Base-by-base conservation (phyloP, 2,113 vertebrate species). In the Uropsilus gracilis region DNA sequence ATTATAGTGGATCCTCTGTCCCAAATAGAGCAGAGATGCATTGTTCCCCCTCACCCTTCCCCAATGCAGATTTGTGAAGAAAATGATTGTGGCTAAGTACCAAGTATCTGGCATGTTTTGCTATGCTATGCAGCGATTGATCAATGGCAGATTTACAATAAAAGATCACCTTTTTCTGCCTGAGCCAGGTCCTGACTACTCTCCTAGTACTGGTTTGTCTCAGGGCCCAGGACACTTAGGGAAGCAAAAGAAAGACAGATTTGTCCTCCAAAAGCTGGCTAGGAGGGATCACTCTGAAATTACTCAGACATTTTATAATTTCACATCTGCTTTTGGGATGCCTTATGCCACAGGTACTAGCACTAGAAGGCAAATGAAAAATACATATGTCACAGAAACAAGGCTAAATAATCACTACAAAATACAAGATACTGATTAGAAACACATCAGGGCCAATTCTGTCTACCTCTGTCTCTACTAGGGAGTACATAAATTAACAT, bases 311-410 rank as follows among this genome's bases (percentile, higher is more conserved):
- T 9, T 76, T 82, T 48, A 17, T 37, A 48, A 83, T 72, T 77
- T 76, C 7, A 13, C 20, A 34, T 39, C 17, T 59, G 69, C 44
- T 53, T 81, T 26, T 2, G 16, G 34, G 9, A 44, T 46, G 71
- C 32, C 37, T 78, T 46, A 55, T 16, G 8, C 39, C 26, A 55
- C 1, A 1, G 4, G 5, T 11, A 66, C 11, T 46, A 75, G 64
- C n/a, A 59, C 16, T 90, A 39, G 77, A 73, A 89, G 13, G 34
- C 69, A 72, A 71, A 61, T 89, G 48, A 30, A 90, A 96, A 77
- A 72, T 55, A 32, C 1, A 42, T 64, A 42, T 59, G 13, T 72
- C 59, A 92, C 22, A 63, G 86, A 75, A 94, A 81, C 28, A 86
- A 93, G 73, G 28, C 63, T 84, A 83, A 64, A 78, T 18, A 57